Conservation (phyloP, 1,140 invertebrate genomes). For the Odontomachus brunneus region DNA sequence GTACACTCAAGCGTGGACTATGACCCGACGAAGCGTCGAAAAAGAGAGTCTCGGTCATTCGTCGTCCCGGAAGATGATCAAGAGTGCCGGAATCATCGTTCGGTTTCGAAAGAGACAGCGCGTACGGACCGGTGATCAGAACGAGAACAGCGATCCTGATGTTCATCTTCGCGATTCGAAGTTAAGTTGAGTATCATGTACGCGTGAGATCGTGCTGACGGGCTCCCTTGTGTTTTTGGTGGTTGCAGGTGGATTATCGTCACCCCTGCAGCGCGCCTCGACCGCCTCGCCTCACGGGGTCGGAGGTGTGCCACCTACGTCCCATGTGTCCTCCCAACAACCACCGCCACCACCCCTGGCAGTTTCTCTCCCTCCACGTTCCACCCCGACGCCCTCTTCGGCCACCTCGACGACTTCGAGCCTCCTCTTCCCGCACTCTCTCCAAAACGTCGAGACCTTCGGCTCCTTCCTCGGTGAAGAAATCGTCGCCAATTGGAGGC, state of each 20-base stretch:
- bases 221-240: conserved; percentile 84
- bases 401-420: conserved; percentile 85
- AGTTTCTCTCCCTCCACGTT: conserved; percentile 80
- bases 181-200: conserved; percentile 49
- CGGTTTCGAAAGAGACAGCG: conserved; percentile 46
- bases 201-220: conserved; percentile 79
- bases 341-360: conserved; percentile 71
- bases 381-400: conserved; percentile 85
- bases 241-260: conserved; percentile 85
- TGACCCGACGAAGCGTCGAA: conserved; percentile 77
- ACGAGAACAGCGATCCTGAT: conserved; percentile 6
- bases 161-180: conserved; percentile 38
- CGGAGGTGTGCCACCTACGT: conserved; percentile 81
- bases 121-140: conserved; percentile 54
- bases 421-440: conserved; percentile 86
- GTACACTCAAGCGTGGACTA: conserved; percentile 54
- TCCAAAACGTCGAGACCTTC: conserved; percentile 90
- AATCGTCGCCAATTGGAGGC: conserved; percentile 91
- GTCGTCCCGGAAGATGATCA: conserved; percentile 52
- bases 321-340: conserved; percentile 84
- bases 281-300: conserved; percentile 85
- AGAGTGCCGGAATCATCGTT: conserved; percentile 31
- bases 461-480: conserved; percentile 91
- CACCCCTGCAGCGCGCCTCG: conserved; percentile 85
- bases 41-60: conserved; percentile 81